Evolutionary conservation across 64 coral and sea anemone species (phyloP), one percentile per base, ranked within the genome.

Genomic region (Porites lutea): DNA sequence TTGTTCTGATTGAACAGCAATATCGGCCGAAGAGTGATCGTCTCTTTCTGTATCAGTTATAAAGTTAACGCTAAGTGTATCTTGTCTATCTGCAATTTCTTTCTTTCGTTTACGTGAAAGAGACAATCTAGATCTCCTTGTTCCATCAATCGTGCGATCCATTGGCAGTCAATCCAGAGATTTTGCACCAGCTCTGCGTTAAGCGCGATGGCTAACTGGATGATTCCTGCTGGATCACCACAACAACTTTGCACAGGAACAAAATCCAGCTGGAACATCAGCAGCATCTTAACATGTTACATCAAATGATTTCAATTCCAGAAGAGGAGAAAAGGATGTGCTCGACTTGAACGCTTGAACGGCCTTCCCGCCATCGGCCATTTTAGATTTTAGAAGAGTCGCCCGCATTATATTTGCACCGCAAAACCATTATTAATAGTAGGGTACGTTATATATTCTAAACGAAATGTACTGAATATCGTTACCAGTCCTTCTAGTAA

Each of bases 31-130:
- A n/a, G 73, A 50, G 5, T 19, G 14, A 52, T 50, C 43, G 48
- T 2, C 19, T 18, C 16, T 50, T 75, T 51, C 73, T 50, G 73
- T 18, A 48, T 14, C 48, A 50, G 27, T 37, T 37, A 37, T 37
- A 37, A 76, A 18, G 5, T 76, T 48, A 8, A 46, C 51, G 15
- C 48, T 76, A 37, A 37, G 27, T 9, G 13, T 19, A 48, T 76
- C 46, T 76, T 76, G 14, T 11, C 4, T 8, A 68, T 52, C 81
- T 22, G 13, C 13, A 20, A 13, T 22, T 67, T n/a, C 14, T 51
- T 52, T 84, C 19, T 84, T 84, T 20, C 63, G 61, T 48, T 68
- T 84, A 49, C 62, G 81, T 6, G 81, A 84, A 51, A 84, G 81
- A 84, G 81, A 84, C 10, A 69, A 52, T 43, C 62, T 84, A 19